These are phyloP conservation scores for Euwallacea similis DNA, from an alignment of 1,140 invertebrate species.

Conservation along the genomic window DNA sequence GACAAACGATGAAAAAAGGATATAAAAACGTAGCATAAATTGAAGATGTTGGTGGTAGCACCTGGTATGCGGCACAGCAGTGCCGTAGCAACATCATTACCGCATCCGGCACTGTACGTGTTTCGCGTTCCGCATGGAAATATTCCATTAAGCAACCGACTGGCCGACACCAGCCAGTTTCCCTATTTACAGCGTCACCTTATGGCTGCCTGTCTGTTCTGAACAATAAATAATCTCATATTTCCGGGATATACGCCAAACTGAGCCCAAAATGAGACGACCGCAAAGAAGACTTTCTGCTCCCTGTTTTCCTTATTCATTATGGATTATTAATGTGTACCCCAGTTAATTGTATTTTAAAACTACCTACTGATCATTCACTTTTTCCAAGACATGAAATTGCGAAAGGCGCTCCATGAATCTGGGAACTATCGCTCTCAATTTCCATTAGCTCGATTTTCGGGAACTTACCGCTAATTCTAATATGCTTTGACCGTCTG, in stretches of 20 bases:
- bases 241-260: conserved; percentile 20
- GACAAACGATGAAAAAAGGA: too few species aligned
- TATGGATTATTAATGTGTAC: too few species aligned
- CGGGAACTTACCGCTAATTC: too few species aligned
- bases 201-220: conserved; percentile 27
- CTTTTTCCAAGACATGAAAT: too few species aligned
- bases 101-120: conserved; percentile 22
- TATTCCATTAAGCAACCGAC: conserved; percentile 32
- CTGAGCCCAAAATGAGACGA: background rate
- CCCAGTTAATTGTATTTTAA: too few species aligned
- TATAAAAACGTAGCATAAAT: too few species aligned
- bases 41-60: background rate
- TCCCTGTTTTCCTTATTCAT: too few species aligned
- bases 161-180: conserved; percentile 28
- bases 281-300: background rate
- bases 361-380: too few species aligned
- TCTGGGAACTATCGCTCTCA: too few species aligned
- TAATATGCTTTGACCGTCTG: too few species aligned
- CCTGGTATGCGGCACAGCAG: conserved; percentile 13
- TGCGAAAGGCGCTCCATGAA: too few species aligned
- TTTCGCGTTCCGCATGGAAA: conserved; percentile 33
- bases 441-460: too few species aligned
- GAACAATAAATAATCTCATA: conserved; percentile 31
- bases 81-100: conserved; percentile 19
- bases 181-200: conserved; percentile 35